Conservation (phyloP, 2,113 vertebrate species). For the Syrrhaptes paradoxus region DNA sequence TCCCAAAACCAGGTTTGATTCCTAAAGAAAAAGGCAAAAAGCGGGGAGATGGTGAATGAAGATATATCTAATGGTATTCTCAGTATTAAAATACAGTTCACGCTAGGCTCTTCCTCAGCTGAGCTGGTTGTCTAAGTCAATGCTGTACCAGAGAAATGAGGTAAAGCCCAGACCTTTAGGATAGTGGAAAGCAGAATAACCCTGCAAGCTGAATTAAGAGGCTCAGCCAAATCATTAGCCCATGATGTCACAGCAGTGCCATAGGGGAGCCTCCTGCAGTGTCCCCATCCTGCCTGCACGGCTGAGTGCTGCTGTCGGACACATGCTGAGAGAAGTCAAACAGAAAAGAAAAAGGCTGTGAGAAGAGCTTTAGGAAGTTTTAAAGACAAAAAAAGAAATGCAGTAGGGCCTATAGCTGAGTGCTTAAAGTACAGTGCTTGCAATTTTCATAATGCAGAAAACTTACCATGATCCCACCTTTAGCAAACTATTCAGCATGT, state of each 20-base stretch:
- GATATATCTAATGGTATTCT: background rate
- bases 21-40: background rate
- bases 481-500: background rate
- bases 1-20: background rate
- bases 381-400: background rate
- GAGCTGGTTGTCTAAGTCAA: background rate
- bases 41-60: background rate
- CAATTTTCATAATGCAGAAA: background rate
- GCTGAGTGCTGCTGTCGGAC: background rate
- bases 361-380: background rate
- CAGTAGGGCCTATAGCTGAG: background rate
- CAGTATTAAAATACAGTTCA: background rate
- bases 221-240: slow-evolving; percentile 43
- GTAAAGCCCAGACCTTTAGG: slow-evolving; percentile 5
- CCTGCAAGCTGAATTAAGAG: slow-evolving; percentile 32
- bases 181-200: slow-evolving; percentile 30
- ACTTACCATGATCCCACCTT: background rate
- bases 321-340: slow-evolving; percentile 29
- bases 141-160: background rate
- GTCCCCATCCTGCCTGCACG: background rate
- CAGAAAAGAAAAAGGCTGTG: slow-evolving; percentile 6
- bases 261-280: background rate
- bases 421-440: background rate
- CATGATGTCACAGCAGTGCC: background rate
- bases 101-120: background rate